Base-by-base conservation (phyloP, 2,888 invertebrate genomes). In the Incurvaria masculella region DNA sequence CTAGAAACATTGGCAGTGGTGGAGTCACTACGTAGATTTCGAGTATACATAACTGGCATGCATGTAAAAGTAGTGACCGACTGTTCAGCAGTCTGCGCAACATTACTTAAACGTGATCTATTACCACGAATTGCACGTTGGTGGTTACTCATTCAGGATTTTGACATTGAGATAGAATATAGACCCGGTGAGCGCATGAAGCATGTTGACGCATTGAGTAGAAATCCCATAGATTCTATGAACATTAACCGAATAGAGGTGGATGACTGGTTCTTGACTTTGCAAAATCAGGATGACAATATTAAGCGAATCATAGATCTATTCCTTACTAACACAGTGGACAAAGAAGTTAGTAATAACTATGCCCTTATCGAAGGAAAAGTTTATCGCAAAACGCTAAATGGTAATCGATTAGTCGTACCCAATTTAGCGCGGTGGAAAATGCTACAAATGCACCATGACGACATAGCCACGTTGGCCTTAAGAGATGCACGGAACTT, bases 1-100 rank as follows among this genome's bases (percentile, higher is more conserved):
- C 52, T 66, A 1, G 54, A 66, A 48, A 62, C 63, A 0, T 49
- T 65, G 1, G 63, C 63, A 0, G 61, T 63, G 10, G 47, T 39
- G 1, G 57, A 59, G 52, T 57, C 61, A 0, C 47, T 64, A 4
- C 52, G 54, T 17, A 46, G 48, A 10, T 23, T 60, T 47, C 45
- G 59, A 0, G 53, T 58, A 0, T 60, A 60, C 43, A 19, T 59
- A 1, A n/a, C 54, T 6, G 59, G 58, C 21, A 55, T 55, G 46
- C 52, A 46, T 1, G 45, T 59, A 10, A 23, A n/a, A n/a, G n/a
- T n/a, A n/a, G n/a, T n/a, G n/a, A n/a, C n/a, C n/a, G 65, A 65
- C 47, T 67, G 64, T 49, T 53, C 58, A 2, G 60, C 62, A 1
- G 52, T 65, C 1, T 45, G 55, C 2, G 51, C 52, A 10, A 61